These are phyloP conservation scores for Drosophila suzukii DNA, from an alignment of 1,140 invertebrate species.

Conservation along the genomic window DNA sequence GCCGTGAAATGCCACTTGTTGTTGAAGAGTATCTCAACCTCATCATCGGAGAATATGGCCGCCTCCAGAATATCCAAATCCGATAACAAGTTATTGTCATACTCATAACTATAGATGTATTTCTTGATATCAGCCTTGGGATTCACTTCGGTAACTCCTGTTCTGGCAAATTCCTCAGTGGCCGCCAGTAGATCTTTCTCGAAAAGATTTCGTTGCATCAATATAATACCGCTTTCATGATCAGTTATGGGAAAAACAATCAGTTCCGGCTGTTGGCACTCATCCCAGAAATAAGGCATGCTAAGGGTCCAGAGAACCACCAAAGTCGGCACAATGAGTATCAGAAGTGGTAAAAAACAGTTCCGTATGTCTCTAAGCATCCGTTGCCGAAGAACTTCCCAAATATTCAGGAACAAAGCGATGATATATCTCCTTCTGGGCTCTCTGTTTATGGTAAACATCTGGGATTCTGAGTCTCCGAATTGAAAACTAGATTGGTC, in stretches of 20 bases:
- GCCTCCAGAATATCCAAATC: conserved; percentile 26
- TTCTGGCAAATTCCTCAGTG: background rate
- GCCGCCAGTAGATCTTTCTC: background rate
- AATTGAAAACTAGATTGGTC: background rate
- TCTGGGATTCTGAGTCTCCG: background rate
- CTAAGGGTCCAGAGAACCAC: conserved; percentile 5
- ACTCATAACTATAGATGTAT: conserved; percentile 5
- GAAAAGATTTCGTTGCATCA: background rate
- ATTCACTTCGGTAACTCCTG: conserved; percentile 6
- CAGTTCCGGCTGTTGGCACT: accelerated
- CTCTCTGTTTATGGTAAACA: accelerated
- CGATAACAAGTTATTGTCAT: background rate
- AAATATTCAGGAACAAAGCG: background rate
- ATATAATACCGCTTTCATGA: background rate
- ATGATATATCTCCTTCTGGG: background rate
- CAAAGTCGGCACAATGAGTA: background rate
- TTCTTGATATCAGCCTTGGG: background rate
- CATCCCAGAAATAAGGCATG: background rate
- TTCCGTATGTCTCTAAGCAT: background rate
- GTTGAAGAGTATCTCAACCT: conserved; percentile 40
- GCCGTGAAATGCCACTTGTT: conserved; percentile 16
- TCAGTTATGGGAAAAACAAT: background rate
- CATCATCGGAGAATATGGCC: conserved; percentile 12
- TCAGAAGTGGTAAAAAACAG: background rate
- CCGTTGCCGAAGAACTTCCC: background rate